Percentiles rank a stretch among this genome's conserved stretches.
phyloP scores from a whole-genome alignment of 2,797 vertebrate genomes.

The Hylomyscus alleni region DNA sequence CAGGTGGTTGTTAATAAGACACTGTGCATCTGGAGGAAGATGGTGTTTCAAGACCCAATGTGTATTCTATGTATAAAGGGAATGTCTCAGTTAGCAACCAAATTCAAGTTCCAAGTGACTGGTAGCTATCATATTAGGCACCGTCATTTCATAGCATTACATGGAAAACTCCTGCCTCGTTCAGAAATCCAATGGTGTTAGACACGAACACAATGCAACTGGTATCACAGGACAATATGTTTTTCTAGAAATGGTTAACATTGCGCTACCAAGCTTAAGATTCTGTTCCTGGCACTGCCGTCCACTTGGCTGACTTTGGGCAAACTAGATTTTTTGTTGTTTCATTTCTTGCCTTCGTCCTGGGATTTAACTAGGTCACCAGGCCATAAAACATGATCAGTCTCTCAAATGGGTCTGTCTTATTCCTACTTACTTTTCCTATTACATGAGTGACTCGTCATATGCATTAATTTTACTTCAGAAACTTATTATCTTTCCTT shows the following conservation, averaged over 20 bases:
- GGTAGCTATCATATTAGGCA: neutral
- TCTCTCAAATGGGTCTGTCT: neutral
- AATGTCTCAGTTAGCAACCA: neutral
- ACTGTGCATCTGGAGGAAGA: neutral
- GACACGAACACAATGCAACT: neutral
- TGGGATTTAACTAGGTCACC: neutral
- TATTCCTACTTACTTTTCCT: neutral
- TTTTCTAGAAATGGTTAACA: slow-evolving; percentile 29
- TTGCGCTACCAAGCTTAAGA: neutral
- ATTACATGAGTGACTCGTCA: neutral
- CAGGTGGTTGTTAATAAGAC: slow-evolving; percentile 23
- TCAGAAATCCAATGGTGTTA: neutral
- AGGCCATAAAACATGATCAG: neutral
- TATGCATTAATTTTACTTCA: neutral
- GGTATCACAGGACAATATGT: neutral
- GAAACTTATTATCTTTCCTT: neutral
- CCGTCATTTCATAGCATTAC: neutral
- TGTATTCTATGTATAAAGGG: neutral
- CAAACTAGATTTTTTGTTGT: neutral
- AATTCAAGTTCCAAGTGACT: neutral
- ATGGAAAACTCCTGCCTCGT: neutral
- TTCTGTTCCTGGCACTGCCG: neutral
- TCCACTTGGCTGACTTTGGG: neutral
- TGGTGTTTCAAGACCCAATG: neutral
- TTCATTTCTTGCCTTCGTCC: slow-evolving; percentile 8